Conservation (phyloP, 2,797 vertebrate genomes). For the Liparis tanakae region DNA sequence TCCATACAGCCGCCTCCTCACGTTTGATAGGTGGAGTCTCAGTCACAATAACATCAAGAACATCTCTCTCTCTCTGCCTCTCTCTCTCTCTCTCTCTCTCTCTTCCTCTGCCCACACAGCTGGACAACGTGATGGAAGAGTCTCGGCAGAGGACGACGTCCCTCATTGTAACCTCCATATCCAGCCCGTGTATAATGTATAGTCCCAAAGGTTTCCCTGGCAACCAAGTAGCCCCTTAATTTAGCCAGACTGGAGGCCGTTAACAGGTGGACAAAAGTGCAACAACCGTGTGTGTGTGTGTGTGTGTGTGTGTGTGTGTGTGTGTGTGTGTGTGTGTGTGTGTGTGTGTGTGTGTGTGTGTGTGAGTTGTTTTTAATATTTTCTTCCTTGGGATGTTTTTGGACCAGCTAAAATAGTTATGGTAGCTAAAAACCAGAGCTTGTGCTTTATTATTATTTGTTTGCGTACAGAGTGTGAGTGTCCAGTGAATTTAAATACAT, state of each 20-base stretch:
- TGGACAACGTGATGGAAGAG: slow-evolving; percentile 59
- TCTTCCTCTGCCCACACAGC: slow-evolving; percentile 60
- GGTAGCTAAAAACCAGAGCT: slow-evolving; percentile 17
- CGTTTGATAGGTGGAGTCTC: background rate
- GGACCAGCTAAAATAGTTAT: slow-evolving; percentile 7
- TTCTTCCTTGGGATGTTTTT: slow-evolving; percentile 16
- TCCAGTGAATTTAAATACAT: slow-evolving; percentile 2
- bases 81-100: slow-evolving; percentile 24
- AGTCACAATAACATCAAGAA: background rate
- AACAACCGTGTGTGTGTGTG: slow-evolving; percentile 1
- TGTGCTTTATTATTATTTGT: background rate
- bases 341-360: slow-evolving; percentile 18
- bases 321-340: slow-evolving; percentile 15
- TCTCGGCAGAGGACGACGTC: slow-evolving; percentile 64
- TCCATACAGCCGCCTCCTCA: background rate
- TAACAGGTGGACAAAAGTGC: slow-evolving; percentile 21
- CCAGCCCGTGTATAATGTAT: slow-evolving; percentile 75
- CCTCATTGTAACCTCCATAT: slow-evolving; percentile 84
- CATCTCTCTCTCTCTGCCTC: slow-evolving; percentile 13
- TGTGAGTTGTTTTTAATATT: slow-evolving; percentile 15
- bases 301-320: slow-evolving; percentile 2
- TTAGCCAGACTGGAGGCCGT: slow-evolving; percentile 54
- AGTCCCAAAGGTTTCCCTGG: slow-evolving; percentile 65
- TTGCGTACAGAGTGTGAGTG: slow-evolving; percentile 31
- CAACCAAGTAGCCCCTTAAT: slow-evolving; percentile 66